Conservation (phyloP, 2,113 vertebrate species). For the Anas platyrhynchos region DNA sequence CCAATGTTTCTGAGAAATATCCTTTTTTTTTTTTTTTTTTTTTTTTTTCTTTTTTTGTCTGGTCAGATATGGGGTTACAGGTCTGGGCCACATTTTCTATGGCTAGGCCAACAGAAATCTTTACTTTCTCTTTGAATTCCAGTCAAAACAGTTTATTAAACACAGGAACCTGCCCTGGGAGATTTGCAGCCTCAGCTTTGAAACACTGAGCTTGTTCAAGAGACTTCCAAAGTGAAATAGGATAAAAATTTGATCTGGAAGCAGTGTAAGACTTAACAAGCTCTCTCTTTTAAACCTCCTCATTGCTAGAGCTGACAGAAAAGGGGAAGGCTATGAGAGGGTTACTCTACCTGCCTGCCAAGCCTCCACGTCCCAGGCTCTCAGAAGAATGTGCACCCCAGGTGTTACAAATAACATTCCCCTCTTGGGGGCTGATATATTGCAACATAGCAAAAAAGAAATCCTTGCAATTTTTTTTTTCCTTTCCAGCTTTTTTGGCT, state of each 20-base stretch:
- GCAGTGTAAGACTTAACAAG: not conserved
- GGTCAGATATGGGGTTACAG: not conserved
- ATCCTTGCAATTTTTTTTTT: not conserved
- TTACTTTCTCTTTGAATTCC: slow-evolving; percentile 41
- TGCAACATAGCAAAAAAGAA: not conserved
- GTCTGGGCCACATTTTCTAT: not conserved
- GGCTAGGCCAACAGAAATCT: slow-evolving; percentile 31
- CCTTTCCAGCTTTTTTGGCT: not conserved
- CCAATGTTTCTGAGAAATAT: not conserved
- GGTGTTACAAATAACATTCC: not conserved
- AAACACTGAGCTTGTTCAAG: not conserved
- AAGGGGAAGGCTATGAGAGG: not conserved
- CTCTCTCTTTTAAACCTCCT: too few species aligned
- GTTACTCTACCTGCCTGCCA: not conserved
- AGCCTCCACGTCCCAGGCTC: not conserved
- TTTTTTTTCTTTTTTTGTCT: not conserved
- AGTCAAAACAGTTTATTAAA: slow-evolving; percentile 52
- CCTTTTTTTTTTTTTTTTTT: not conserved
- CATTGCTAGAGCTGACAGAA: not conserved
- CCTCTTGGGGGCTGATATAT: not conserved
- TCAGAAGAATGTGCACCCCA: not conserved
- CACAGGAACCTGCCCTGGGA: not conserved
- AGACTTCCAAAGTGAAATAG: not conserved
- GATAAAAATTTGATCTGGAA: slow-evolving; percentile 24
- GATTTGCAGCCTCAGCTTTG: slow-evolving; percentile 6